Evolutionary conservation across 2,113 vertebrate species (phyloP).

Genomic region (Halcyon malimbica): DNA sequence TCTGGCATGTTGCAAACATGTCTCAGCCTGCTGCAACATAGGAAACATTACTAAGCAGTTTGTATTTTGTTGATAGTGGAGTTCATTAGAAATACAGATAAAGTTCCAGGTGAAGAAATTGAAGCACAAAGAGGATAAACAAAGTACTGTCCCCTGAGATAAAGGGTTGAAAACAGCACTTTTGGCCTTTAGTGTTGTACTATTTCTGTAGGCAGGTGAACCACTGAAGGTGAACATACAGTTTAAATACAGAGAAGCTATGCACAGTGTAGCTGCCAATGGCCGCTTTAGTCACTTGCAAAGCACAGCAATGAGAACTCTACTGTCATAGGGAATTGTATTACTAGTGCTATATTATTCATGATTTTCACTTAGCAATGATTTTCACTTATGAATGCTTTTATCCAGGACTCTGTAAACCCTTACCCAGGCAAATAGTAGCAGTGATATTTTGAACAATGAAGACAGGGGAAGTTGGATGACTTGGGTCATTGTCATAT

Average conservation of each 20-base stretch:
- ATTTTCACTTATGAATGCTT: neutral
- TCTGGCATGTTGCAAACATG: neutral
- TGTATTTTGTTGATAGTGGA: neutral
- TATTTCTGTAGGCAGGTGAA: neutral
- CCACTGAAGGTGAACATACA: neutral
- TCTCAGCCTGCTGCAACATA: neutral
- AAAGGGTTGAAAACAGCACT: neutral
- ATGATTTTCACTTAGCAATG: neutral
- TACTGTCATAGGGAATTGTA: neutral
- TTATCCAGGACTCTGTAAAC: neutral
- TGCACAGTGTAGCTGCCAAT: neutral
- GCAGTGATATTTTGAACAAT: neutral
- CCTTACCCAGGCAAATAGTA: neutral
- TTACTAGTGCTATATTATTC: neutral
- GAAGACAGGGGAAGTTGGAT: constrained; percentile 13
- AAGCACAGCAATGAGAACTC: neutral
- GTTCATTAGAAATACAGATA: neutral
- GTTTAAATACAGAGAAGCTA: neutral
- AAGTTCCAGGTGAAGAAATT: neutral
- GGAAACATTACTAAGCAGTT: neutral
- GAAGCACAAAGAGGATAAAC: neutral
- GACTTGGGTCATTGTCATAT: constrained; percentile 35
- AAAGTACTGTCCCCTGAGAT: neutral
- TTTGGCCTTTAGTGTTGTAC: neutral
- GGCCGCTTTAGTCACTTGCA: neutral